Conservation (phyloP, 2,797 vertebrate species). For the Rhinoraja longicauda region DNA sequence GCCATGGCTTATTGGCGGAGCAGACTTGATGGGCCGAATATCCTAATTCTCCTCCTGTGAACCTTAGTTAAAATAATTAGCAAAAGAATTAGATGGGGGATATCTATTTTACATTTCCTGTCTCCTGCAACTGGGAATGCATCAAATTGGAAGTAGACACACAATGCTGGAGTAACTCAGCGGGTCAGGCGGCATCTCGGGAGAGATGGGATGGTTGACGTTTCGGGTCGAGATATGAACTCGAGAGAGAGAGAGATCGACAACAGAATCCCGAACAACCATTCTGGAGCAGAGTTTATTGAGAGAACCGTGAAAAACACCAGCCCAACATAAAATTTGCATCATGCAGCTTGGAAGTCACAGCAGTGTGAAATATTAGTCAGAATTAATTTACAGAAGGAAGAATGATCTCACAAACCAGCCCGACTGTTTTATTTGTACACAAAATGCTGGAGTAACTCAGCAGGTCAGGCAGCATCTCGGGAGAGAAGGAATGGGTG, state of each 20-base stretch:
- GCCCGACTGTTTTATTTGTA: no score
- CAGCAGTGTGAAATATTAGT: neutral
- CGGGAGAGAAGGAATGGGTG: no score
- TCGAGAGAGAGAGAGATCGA: neutral
- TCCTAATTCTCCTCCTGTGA: no score
- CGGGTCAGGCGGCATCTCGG: no score
- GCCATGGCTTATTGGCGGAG: no score
- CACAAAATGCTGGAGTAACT: no score
- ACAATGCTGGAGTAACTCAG: no score
- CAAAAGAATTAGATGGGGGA: neutral
- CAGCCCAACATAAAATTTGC: neutral
- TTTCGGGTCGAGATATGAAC: no score
- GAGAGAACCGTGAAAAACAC: neutral
- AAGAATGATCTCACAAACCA: neutral
- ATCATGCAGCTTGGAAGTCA: neutral
- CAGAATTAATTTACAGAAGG: neutral
- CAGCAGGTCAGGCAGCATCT: no score
- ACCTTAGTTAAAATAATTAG: neutral
- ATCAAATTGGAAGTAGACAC: no score
- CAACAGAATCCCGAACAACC: neutral
- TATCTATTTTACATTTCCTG: neutral
- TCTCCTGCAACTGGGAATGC: neutral
- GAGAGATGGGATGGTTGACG: no score
- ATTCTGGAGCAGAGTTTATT: neutral
- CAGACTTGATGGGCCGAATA: no score